Evolutionary conservation across 2,797 vertebrate species (phyloP).

Genomic region (Oreochromis grahami): DNA sequence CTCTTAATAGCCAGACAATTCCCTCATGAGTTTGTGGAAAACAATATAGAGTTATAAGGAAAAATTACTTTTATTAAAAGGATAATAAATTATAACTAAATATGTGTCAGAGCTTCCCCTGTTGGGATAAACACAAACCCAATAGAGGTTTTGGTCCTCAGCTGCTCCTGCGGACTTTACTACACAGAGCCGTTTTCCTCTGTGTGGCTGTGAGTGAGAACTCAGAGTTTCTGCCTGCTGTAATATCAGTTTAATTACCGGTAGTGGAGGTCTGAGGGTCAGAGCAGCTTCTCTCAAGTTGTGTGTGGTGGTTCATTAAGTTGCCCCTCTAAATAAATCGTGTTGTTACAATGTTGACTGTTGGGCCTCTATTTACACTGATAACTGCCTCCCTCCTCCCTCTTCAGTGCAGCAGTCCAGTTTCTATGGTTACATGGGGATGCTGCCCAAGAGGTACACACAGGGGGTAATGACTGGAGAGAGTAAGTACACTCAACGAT

Average conservation of each 20-base stretch:
- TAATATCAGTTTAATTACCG: constrained; percentile 32
- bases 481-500: constrained; percentile 79
- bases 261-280: constrained; percentile 5
- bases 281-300: background rate
- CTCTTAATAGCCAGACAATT: background rate
- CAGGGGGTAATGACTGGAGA: constrained; percentile 99
- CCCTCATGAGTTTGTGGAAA: background rate
- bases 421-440: constrained; percentile 99
- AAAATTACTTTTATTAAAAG: fast-evolving
- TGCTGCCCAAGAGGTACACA: constrained; percentile 97
- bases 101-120: background rate
- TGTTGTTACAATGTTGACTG: constrained; percentile 6
- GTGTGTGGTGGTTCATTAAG: background rate
- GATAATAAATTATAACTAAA: background rate
- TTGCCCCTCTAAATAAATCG: constrained; percentile 7
- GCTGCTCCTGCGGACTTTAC: background rate
- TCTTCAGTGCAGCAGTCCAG: constrained; percentile 98
- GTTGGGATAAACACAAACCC: background rate
- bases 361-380: constrained; percentile 15
- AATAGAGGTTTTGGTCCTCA: background rate
- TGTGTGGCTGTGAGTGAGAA: background rate
- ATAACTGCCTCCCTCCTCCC: constrained; percentile 30
- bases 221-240: background rate
- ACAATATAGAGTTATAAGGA: background rate
- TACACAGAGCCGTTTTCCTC: background rate